These are phyloP conservation scores for Burhinus oedicnemus DNA, from an alignment of 2,113 vertebrate genomes.

Conservation along the genomic window DNA sequence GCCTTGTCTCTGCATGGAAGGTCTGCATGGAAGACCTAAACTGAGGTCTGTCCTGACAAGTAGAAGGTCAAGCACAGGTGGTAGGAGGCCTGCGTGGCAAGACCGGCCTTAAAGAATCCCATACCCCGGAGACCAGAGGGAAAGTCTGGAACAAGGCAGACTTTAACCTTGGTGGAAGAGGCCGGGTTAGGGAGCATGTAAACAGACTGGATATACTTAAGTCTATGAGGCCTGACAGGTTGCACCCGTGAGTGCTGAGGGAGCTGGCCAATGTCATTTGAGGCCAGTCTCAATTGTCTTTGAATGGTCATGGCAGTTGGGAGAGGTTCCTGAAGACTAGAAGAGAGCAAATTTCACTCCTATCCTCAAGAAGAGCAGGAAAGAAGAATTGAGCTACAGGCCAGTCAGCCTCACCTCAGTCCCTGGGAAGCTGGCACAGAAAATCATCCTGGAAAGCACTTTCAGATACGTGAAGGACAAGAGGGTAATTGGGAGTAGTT, in stretches of 20 bases:
- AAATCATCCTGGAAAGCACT: background rate
- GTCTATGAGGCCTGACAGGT: background rate
- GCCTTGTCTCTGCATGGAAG: background rate
- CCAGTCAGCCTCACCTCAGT: background rate
- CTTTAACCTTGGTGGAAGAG: background rate
- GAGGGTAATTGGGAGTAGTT: background rate
- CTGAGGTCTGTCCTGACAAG: background rate
- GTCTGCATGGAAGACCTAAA: background rate
- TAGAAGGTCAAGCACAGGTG: background rate
- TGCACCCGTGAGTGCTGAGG: background rate
- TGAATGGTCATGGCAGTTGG: background rate
- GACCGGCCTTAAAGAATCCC: background rate
- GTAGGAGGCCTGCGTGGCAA: background rate
- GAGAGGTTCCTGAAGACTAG: background rate
- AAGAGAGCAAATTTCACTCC: background rate
- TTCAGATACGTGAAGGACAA: background rate
- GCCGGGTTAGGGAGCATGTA: background rate
- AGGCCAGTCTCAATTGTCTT: background rate
- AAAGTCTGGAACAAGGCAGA: background rate
- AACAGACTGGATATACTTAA: background rate
- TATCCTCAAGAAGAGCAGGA: background rate
- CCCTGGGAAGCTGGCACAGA: background rate
- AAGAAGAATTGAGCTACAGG: background rate
- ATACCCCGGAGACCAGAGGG: background rate
- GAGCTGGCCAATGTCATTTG: background rate